Conservation (phyloP, 2,797 vertebrate species). For the Bovichtus diacanthus region DNA sequence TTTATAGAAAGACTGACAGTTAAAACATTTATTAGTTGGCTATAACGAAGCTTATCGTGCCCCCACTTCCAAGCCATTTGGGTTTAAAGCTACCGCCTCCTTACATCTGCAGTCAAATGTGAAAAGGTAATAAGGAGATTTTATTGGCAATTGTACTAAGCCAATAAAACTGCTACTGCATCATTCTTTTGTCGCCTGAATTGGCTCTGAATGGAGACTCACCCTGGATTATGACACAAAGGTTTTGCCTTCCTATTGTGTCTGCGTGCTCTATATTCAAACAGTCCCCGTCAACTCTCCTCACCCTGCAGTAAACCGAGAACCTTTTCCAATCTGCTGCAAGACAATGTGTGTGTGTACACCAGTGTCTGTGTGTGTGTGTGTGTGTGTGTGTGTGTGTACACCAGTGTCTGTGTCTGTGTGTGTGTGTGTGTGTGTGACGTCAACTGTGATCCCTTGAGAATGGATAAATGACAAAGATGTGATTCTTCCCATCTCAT, state of each 20-base stretch:
- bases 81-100: background rate
- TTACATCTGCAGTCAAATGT: background rate
- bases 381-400: conserved; percentile 15
- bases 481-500: conserved; percentile 17
- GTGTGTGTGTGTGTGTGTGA: conserved; percentile 38
- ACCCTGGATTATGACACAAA: background rate
- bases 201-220: background rate
- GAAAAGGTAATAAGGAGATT: background rate
- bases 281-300: conserved; percentile 9
- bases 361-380: conserved; percentile 12
- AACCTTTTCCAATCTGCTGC: conserved; percentile 43
- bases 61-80: background rate
- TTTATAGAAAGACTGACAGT: background rate
- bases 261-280: conserved; percentile 42
- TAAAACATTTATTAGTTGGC: background rate
- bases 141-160: background rate
- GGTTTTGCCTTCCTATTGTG: conserved; percentile 15
- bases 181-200: background rate
- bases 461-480: conserved; percentile 56
- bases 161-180: background rate
- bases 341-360: background rate
- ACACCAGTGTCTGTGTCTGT: conserved; percentile 12
- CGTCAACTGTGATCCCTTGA: conserved; percentile 56
- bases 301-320: conserved; percentile 21
- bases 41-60: background rate